These are phyloP conservation scores for Epizoanthus scotinus DNA, from an alignment of 92 coral and sea anemone genomes.

Conservation along the genomic window DNA sequence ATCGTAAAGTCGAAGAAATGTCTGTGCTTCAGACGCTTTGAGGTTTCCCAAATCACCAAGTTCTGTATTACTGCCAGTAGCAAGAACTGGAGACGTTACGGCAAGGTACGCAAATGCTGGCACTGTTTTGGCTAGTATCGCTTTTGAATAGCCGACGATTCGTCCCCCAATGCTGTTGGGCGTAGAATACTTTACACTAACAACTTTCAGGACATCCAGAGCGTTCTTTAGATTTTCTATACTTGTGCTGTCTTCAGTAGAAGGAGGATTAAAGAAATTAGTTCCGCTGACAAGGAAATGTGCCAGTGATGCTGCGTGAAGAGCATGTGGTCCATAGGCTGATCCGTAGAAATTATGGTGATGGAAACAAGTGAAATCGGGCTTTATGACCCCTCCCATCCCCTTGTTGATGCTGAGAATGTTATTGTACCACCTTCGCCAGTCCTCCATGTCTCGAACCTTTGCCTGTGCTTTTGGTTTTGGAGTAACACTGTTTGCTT, in stretches of 20 bases:
- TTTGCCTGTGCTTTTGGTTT: constrained; percentile 50
- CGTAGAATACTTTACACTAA: constrained; percentile 58
- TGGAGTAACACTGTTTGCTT: constrained; percentile 12
- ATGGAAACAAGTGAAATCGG: constrained; percentile 66
- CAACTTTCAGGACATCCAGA: constrained; percentile 43
- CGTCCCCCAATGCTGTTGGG: constrained; percentile 62
- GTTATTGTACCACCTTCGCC: constrained; percentile 56
- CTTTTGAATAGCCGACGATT: constrained; percentile 37
- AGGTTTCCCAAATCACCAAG: background rate
- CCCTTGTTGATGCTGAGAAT: constrained; percentile 55
- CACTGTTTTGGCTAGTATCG: constrained; percentile 29
- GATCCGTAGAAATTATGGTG: constrained; percentile 66
- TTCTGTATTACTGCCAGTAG: background rate
- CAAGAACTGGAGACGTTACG: background rate
- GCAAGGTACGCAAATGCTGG: constrained; percentile 46
- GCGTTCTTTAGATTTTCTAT: constrained; percentile 43
- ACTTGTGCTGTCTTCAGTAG: background rate
- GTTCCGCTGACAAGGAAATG: constrained; percentile 57
- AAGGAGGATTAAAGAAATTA: background rate
- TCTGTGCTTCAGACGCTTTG: too few relatives aligned
- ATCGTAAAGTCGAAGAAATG: background rate
- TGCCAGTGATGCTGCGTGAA: constrained; percentile 50
- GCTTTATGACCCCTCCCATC: constrained; percentile 58
- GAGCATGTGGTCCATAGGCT: constrained; percentile 63
- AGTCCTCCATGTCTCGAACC: constrained; percentile 60